Evolutionary conservation across 2,113 vertebrate genomes (phyloP).

Genomic region (Oreotrochilus melanogaster): DNA sequence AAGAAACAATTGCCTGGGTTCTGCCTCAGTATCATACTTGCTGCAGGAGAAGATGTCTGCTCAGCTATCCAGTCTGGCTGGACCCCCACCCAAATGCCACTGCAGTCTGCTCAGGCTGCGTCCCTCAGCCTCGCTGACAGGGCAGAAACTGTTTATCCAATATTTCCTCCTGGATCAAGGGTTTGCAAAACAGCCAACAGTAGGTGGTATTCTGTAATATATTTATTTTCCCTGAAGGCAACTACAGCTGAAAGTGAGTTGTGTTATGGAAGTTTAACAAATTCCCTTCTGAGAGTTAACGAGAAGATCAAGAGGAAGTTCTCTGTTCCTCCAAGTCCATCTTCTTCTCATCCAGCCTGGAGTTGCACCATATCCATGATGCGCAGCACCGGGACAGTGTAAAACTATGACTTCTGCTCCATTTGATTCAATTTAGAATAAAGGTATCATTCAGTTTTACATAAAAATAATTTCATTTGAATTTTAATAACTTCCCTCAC

Average conservation of each 20-base stretch:
- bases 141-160: neutral
- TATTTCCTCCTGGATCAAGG: neutral
- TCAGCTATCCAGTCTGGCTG: neutral
- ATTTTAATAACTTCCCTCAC: neutral
- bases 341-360: neutral
- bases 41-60: neutral
- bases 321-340: neutral
- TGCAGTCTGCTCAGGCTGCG: neutral
- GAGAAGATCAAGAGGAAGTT: neutral
- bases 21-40: neutral
- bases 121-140: neutral
- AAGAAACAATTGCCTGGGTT: neutral
- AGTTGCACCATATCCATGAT: neutral
- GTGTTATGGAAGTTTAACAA: neutral
- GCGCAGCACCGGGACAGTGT: neutral
- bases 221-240: neutral
- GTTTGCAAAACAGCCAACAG: neutral
- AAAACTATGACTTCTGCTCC: neutral
- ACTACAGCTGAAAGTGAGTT: neutral
- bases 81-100: fast-evolving
- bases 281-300: neutral
- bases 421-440: neutral
- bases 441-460: neutral
- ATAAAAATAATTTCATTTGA: neutral
- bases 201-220: neutral